These are phyloP conservation scores for Agrenia bidenticulata DNA, from an alignment of 2,888 invertebrate species.

Conservation along the genomic window DNA sequence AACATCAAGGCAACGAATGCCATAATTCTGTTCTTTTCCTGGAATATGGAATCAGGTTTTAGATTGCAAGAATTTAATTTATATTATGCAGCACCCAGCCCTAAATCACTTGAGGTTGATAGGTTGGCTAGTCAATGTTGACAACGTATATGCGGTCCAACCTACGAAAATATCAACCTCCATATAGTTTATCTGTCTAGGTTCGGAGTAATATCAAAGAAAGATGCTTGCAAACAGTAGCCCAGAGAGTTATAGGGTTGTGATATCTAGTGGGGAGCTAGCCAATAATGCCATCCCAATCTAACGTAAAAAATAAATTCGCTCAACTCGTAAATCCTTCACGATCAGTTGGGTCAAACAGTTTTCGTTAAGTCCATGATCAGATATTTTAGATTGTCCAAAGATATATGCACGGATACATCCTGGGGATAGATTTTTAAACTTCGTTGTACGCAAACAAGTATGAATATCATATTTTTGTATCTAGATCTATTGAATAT, in stretches of 20 bases:
- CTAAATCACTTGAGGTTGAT: conserved; percentile 12
- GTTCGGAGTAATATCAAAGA: no score
- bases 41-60: no score
- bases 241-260: neutral
- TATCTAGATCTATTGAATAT: no score
- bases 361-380: conserved; percentile 9
- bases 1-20: no score
- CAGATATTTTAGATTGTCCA: no score
- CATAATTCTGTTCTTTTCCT: no score
- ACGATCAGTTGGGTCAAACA: conserved; percentile 18
- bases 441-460: no score
- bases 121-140: conserved; percentile 8
- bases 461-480: no score
- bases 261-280: conserved; percentile 10
- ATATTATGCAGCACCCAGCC: neutral
- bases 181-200: neutral
- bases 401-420: no score
- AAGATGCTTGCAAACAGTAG: no score
- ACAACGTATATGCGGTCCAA: neutral
- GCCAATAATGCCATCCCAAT: conserved; percentile 17
- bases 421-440: no score
- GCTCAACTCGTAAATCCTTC: conserved; percentile 10
- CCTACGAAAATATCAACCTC: conserved; percentile 10
- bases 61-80: no score
- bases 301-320: conserved; percentile 14